A percentile compares a stretch with the other conserved stretches of the same genome.
These are phyloP conservation scores for Pseudanteris insignis DNA, from an alignment of 2,888 invertebrate genomes.

Conservation along the genomic window DNA sequence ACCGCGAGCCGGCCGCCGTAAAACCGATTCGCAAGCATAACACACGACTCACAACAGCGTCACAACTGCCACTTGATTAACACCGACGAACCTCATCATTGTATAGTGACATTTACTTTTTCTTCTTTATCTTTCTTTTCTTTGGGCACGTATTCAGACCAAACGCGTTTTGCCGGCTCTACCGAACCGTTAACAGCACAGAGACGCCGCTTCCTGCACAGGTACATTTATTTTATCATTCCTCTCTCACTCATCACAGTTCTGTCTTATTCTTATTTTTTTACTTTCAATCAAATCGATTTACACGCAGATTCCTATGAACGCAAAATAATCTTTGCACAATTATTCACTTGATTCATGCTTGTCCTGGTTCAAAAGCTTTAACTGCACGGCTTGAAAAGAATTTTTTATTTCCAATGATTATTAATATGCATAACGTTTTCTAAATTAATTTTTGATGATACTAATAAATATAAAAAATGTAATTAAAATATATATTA, in stretches of 20 bases:
- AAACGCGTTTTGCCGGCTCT: slow-evolving; percentile 66
- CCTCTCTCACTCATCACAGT: slow-evolving; percentile 40
- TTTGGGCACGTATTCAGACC: slow-evolving; percentile 66
- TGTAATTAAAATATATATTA: no score
- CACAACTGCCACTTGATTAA: slow-evolving; percentile 24
- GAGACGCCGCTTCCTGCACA: slow-evolving; percentile 67
- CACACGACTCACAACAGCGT: slow-evolving; percentile 4
- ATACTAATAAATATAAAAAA: no score
- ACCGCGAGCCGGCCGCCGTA: slow-evolving; percentile 26
- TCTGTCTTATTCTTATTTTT: slow-evolving; percentile 7
- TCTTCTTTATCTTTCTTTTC: slow-evolving; percentile 63
- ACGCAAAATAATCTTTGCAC: slow-evolving; percentile 1
- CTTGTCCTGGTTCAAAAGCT: neutral
- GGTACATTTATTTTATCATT: slow-evolving; percentile 61
- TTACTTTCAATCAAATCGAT: no score
- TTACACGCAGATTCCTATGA: slow-evolving; percentile 3
- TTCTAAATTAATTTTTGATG: no score
- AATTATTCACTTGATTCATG: slow-evolving; percentile 3
- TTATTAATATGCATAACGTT: no score
- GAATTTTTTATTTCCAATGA: no score
- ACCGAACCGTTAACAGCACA: slow-evolving; percentile 66
- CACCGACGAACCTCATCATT: slow-evolving; percentile 33
- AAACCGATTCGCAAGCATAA: slow-evolving; percentile 28
- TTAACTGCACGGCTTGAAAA: slow-evolving; percentile 1
- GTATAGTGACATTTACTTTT: slow-evolving; percentile 59